Base-by-base conservation (phyloP, 1,140 invertebrate species). In the Drosophila parabipectinata region DNA sequence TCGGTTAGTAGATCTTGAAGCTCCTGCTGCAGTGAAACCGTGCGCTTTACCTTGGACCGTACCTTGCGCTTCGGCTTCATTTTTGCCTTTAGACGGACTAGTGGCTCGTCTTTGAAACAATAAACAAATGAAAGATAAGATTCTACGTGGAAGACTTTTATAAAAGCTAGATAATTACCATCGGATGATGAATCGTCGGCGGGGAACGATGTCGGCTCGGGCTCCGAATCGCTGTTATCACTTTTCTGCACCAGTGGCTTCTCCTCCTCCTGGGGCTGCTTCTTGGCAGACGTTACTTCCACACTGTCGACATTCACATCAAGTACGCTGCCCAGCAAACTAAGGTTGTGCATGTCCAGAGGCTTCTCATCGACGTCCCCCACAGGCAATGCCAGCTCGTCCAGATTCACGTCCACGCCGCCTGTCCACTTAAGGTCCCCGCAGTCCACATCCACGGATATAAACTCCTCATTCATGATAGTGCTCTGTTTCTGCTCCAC, bases 301-400 rank as follows among this genome's bases (percentile, higher is more conserved):
- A 88, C 78, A 32, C 79, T 87, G 45, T 87, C 82, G n/a, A 87
- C 82, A 47, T 87, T 82, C 8, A 87, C 79, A 24, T 87, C 82
- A 3, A 87, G 54, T 0, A 87, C 82, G 47, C 82, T 87, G 56
- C 83, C 76, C 15, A 88, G 58, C 52, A 88, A 55, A n/a, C 61
- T 79, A 2, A 88, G 76, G 59, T 88, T 89, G 39, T 89, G 72
- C 67, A 87, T 81, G 37, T 88, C 83, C 30, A 88, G 26, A 0
- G 83, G 83, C 32, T 88, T 88, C 44, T 88, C 83, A 37, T 88
- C 83, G 75, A 87, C 82, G 39, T 72, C 78, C 1, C 57, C 66
- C 8, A 69, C 15, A 0, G 74, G 62, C 28, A 88, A 57, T 3
- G 79, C 79, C 47, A 87, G 62, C 51, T 82, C 83, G 24, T 88